These are phyloP conservation scores for Thyatira batis DNA, from an alignment of 2,888 invertebrate species.

Conservation along the genomic window DNA sequence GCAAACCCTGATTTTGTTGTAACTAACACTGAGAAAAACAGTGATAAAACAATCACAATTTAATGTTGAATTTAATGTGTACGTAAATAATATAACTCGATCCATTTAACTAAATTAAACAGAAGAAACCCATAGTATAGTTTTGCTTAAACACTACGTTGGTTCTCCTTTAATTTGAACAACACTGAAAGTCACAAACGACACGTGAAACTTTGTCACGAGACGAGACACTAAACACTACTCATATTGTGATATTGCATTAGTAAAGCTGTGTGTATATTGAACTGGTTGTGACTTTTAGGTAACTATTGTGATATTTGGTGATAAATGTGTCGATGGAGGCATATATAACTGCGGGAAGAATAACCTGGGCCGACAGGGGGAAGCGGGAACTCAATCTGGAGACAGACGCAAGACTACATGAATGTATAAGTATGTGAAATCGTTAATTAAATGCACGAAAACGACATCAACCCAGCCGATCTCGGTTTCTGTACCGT, in stretches of 20 bases:
- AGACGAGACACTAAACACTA: slow-evolving; percentile 46
- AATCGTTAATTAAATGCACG: slow-evolving; percentile 8
- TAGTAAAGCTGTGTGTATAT: slow-evolving; percentile 78
- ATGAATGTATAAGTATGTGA: slow-evolving; percentile 28
- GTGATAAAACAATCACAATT: neutral
- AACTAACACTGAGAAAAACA: neutral
- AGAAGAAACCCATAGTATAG: neutral
- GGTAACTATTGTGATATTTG: slow-evolving; percentile 82
- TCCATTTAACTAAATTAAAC: neutral
- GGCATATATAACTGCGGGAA: slow-evolving; percentile 29
- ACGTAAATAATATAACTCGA: too few relatives aligned
- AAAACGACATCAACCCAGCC: slow-evolving; percentile 11
- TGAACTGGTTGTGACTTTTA: slow-evolving; percentile 77
- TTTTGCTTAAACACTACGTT: too few relatives aligned
- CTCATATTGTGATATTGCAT: slow-evolving; percentile 73
- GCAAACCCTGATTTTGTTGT: neutral
- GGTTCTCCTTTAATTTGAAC: slow-evolving; percentile 6
- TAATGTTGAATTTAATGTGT: too few relatives aligned
- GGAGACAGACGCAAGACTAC: slow-evolving; percentile 28
- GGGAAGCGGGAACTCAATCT: slow-evolving; percentile 40
- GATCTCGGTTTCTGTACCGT: slow-evolving; percentile 21
- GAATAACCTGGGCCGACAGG: slow-evolving; percentile 34
- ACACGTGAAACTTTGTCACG: slow-evolving; percentile 35
- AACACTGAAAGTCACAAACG: slow-evolving; percentile 35
- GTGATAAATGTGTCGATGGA: slow-evolving; percentile 57